Conservation (phyloP, 2,797 vertebrate species). For the Arremon aurantiirostris region DNA sequence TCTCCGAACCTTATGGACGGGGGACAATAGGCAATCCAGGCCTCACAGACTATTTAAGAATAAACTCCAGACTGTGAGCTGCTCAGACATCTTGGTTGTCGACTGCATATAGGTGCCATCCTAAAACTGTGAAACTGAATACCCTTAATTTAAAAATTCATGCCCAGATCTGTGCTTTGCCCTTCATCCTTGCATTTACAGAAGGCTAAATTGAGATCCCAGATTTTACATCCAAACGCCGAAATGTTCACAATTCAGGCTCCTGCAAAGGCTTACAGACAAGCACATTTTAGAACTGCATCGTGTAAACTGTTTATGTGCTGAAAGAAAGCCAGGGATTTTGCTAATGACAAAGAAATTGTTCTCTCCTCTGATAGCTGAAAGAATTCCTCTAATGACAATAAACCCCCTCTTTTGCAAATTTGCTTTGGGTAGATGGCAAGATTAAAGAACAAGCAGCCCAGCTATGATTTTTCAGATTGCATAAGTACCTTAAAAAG, state of each 20-base stretch:
- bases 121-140: slow-evolving; percentile 70
- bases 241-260: slow-evolving; percentile 62
- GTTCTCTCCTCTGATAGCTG: slow-evolving; percentile 15
- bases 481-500: slow-evolving; percentile 31
- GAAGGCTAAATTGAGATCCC: slow-evolving; percentile 66
- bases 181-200: slow-evolving; percentile 67
- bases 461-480: slow-evolving; percentile 45
- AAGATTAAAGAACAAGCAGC: slow-evolving; percentile 30
- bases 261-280: slow-evolving; percentile 53
- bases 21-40: slow-evolving; percentile 67
- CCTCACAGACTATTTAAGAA: slow-evolving; percentile 70
- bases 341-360: slow-evolving; percentile 60
- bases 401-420: slow-evolving; percentile 11
- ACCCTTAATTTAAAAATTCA: slow-evolving; percentile 72
- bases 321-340: slow-evolving; percentile 30
- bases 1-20: slow-evolving; percentile 46
- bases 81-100: slow-evolving; percentile 70
- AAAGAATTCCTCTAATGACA: slow-evolving; percentile 43
- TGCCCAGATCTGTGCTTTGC: slow-evolving; percentile 69
- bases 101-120: slow-evolving; percentile 68
- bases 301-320: slow-evolving; percentile 46
- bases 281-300: slow-evolving; percentile 54
- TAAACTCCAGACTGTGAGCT: slow-evolving; percentile 70
- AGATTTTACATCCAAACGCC: slow-evolving; percentile 64
- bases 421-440: slow-evolving; percentile 20